Base-by-base conservation (phyloP, 2,888 invertebrate genomes). In the Ophion costatus region DNA sequence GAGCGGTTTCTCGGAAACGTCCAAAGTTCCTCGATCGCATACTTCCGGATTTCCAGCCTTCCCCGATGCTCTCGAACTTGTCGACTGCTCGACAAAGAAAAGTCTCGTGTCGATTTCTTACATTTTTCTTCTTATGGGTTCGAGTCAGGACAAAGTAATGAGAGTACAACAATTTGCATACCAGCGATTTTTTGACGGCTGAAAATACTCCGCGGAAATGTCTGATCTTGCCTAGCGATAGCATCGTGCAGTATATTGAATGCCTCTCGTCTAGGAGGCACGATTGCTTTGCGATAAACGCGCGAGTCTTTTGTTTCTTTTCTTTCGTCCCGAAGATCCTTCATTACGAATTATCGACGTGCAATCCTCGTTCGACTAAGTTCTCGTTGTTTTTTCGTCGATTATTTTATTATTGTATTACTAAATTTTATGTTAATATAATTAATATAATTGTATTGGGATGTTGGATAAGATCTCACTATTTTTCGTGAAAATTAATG, bases 1-100 rank as follows among this genome's bases (percentile, higher is more conserved):
- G 81, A 88, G 74, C 1, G 78, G 75, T 56, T 38, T 82, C 67
- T 88, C 86, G 9, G 86, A 80, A 56, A 88, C 76, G 22, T 78
- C 64, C 59, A 87, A 74, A 20, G 66, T 57, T 61, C 11, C 64
- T 38, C 20, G 45, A 10, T 2, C 11, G 38, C 59, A 57, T 2
- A 63, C 29, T 67, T 63, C 51, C 2, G 56, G 45, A 9, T 22
- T n/a, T 61, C 9, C 42, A 63, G 17, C 29, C 0, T 17, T 6
- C 0, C 33, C 22, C 9, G 51, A 80, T n/a, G 51, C 9, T 7
- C 29, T 10, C 7, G 74, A 78, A 22, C 24, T 70, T 33, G 74
- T 75, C 20, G 76, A 66, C 84, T 80, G 51, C 17, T 2, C 42
- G 22, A 1, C 56, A 73, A 42, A 42, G 0, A 20, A 22, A 42